These are phyloP conservation scores for Julus scanicus DNA, from an alignment of 2,888 invertebrate genomes.

Conservation along the genomic window DNA sequence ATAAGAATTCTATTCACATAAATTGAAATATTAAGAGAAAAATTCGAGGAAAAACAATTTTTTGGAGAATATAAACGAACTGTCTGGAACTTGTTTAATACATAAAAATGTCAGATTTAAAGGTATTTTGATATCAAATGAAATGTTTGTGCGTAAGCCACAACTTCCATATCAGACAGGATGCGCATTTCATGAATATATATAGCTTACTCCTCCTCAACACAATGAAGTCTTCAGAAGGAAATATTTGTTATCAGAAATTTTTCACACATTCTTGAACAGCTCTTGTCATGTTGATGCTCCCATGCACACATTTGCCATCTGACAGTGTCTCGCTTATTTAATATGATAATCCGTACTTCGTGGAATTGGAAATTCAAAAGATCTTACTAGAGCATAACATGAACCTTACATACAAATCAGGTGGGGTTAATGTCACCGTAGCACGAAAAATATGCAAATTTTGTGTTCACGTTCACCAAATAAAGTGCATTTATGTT, in stretches of 20 bases:
- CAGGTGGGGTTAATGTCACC: constrained; percentile 1
- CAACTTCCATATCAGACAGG: neutral
- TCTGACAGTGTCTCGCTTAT: neutral
- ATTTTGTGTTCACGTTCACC: neutral
- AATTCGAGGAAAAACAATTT: too few relatives aligned
- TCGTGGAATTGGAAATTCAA: constrained; percentile 43
- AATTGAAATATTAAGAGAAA: too few relatives aligned
- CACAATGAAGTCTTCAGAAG: neutral
- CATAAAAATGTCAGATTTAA: too few relatives aligned
- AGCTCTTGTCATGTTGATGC: neutral
- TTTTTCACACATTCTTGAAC: constrained; percentile 8
- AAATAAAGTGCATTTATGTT: constrained; percentile 28
- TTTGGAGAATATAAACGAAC: too few relatives aligned
- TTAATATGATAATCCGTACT: constrained; percentile 41
- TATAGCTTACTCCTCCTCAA: neutral
- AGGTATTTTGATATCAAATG: neutral
- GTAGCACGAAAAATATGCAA: neutral
- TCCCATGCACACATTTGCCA: constrained; percentile 10
- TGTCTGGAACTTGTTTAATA: too few relatives aligned
- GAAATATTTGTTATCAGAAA: constrained; percentile 8
- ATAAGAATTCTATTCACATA: too few relatives aligned
- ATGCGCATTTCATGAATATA: neutral
- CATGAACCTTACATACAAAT: neutral
- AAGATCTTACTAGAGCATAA: neutral
- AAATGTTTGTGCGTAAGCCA: neutral